Base-by-base conservation (phyloP, 2,888 invertebrate species). In the Allophyes oxyacanthae region DNA sequence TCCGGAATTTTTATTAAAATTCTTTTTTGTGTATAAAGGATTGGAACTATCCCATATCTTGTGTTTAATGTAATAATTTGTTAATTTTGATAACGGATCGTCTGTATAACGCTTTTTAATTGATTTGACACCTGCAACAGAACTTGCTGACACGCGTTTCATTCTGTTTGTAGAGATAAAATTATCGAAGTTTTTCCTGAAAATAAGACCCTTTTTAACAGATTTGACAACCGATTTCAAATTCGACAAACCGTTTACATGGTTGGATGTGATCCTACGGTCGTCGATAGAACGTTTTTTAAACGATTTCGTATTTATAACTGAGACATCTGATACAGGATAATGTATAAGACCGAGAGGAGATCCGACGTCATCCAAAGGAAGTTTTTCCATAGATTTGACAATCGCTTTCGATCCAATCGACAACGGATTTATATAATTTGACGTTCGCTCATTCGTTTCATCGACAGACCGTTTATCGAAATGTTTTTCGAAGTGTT, bases 21-120 rank as follows among this genome's bases (percentile, higher is more conserved):
- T 41, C 10, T 71, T 72, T 25, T 54, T 49, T 26, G 63, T 48
- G 0, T 54, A 2, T 2, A 26, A 25, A 1, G 74, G 69, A 32
- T 90, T 89, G 0, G 85, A 79, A 10, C 77, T 77, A 6, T 75
- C 76, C 92, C 91, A 92, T 0, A 83, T 66, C 72, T 92, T 91
- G 51, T 89, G 81, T 74, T 93, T 93, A 0, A 82, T 67, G 62
- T 87, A 91, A 59, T 89, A 91, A 48, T 87, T 85, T 0, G 88
- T 65, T 7, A 90, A 57, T 48, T 85, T 77, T 0, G 78, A 58
- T 0, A 87, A 34, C 0, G 88, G 87, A 14, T 83, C 75, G 0
- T 66, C 48, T 0, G 69, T 63, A 0, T 87, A 85, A 0, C 88
- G 83, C 64, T 87, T 90, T 84, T 67, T 74, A 14, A 83, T 56